These are phyloP conservation scores for Pavo muticus DNA, from an alignment of 2,113 vertebrate species.

Conservation along the genomic window DNA sequence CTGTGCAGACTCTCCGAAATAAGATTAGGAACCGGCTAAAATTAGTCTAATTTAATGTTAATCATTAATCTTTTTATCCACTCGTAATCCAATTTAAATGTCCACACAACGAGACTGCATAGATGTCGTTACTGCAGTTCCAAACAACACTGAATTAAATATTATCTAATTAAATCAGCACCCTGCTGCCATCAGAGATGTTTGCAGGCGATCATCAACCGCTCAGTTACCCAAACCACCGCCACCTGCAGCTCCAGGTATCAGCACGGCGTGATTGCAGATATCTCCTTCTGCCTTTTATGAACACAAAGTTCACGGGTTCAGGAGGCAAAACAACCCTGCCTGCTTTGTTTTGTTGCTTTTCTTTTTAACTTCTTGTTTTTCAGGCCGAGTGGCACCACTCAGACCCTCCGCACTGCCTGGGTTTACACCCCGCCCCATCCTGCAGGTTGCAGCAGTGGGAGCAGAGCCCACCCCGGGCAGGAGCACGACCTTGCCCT, in stretches of 20 bases:
- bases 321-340: not conserved
- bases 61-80: constrained; percentile 53
- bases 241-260: not conserved
- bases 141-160: not conserved
- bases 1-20: constrained; percentile 1
- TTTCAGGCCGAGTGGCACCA: not conserved
- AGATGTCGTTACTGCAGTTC: not conserved
- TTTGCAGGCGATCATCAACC: not conserved
- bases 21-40: constrained; percentile 57
- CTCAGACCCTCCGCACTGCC: not conserved
- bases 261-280: not conserved
- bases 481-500: not conserved
- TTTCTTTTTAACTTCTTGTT: not conserved
- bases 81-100: constrained; percentile 54
- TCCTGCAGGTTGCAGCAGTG: no score
- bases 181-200: not conserved
- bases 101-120: not conserved
- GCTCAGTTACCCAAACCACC: not conserved
- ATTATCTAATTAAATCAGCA: not conserved
- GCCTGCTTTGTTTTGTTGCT: not conserved
- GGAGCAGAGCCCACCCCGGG: no score
- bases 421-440: not conserved
- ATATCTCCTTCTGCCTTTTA: not conserved
- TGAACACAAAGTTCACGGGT: rapidly evolving
- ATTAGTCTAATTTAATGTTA: constrained; percentile 65